These are phyloP conservation scores for Notarius lentiginosus DNA, from an alignment of 2,113 vertebrate species.

Conservation along the genomic window DNA sequence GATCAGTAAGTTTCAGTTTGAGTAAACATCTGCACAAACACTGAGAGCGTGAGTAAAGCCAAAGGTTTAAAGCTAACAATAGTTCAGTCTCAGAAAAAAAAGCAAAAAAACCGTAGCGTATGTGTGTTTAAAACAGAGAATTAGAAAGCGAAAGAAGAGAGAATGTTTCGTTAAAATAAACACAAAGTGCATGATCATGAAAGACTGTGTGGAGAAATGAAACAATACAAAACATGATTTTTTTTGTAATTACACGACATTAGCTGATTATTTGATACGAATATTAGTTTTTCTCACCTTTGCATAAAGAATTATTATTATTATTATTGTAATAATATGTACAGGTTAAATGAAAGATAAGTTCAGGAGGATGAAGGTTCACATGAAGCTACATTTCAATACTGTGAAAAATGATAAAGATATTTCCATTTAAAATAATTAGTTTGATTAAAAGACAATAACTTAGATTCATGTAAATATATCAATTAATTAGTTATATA, in stretches of 20 bases:
- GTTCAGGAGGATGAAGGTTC: neutral
- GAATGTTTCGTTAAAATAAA: neutral
- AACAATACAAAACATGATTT: neutral
- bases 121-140: slow-evolving; percentile 36
- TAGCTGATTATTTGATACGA: neutral
- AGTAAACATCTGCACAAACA: slow-evolving; percentile 10
- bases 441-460: neutral
- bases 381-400: neutral
- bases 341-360: neutral
- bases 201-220: neutral
- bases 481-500: neutral
- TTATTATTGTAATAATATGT: neutral
- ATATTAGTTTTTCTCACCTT: neutral
- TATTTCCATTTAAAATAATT: neutral
- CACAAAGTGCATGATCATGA: neutral
- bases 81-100: slow-evolving; percentile 33
- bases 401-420: neutral
- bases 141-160: neutral
- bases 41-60: neutral
- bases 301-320: neutral
- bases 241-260: neutral
- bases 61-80: slow-evolving; percentile 25
- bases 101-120: neutral
- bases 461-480: neutral
- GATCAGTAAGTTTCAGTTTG: slow-evolving; percentile 21